phyloP scores from a whole-genome alignment of 2,113 vertebrate genomes.

The Cebidichthys violaceus region DNA sequence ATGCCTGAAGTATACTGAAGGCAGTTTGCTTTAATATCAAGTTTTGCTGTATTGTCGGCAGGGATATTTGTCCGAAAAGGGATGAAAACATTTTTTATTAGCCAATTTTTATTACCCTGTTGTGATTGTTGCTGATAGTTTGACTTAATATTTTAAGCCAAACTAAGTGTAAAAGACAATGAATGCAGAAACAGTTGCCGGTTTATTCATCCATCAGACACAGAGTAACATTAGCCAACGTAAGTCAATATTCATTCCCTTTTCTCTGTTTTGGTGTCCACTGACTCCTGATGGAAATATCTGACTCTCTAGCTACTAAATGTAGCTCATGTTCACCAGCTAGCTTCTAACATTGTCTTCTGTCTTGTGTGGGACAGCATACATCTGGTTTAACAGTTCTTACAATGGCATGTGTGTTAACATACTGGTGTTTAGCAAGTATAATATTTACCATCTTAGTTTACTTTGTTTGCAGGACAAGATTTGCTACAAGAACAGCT shows the following conservation, averaged over 20 bases:
- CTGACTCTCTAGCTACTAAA: background rate
- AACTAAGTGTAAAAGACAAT: background rate
- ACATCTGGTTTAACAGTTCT: background rate
- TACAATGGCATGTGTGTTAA: background rate
- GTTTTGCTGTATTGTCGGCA: background rate
- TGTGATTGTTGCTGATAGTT: background rate
- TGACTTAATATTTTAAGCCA: background rate
- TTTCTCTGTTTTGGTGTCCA: background rate
- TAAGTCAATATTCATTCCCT: background rate
- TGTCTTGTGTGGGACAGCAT: background rate
- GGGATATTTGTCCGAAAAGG: background rate
- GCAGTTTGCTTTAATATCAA: background rate
- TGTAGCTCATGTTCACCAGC: background rate
- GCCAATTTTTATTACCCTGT: background rate
- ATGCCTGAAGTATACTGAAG: background rate
- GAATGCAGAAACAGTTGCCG: background rate
- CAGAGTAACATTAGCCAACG: background rate
- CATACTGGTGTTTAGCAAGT: background rate
- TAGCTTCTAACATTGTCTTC: background rate
- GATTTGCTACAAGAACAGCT: background rate
- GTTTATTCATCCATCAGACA: background rate
- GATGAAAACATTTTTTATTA: background rate
- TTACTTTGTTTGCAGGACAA: background rate
- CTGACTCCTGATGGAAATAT: background rate
- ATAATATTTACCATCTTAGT: background rate